phyloP scores from a whole-genome alignment of 2,113 vertebrate species.

The Otus sunia region DNA sequence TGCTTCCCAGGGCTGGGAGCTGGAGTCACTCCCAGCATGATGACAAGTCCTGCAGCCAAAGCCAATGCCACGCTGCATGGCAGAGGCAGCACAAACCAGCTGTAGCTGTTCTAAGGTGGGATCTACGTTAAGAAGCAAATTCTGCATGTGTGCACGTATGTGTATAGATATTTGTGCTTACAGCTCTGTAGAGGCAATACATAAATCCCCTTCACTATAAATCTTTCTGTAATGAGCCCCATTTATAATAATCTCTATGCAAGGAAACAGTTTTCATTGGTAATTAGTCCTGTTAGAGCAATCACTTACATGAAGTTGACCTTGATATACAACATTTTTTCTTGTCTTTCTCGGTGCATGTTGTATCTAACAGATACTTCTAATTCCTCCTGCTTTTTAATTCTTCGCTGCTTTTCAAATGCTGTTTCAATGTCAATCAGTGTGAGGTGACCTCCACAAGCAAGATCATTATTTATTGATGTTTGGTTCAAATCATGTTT shows the following conservation, averaged over 20 bases:
- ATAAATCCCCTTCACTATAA: neutral
- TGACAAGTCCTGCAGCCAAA: neutral
- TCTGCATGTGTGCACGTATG: accelerated
- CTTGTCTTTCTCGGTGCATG: neutral
- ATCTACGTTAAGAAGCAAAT: neutral
- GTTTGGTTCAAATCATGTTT: neutral
- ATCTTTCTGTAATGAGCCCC: neutral
- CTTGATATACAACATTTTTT: neutral
- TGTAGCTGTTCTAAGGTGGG: neutral
- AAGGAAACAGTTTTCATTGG: neutral
- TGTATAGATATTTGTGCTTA: neutral
- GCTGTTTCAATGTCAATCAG: accelerated
- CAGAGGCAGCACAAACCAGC: neutral
- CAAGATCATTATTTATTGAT: neutral
- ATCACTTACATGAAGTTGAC: neutral
- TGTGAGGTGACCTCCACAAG: neutral
- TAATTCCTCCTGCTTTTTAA: neutral
- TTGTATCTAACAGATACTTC: neutral
- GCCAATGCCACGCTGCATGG: accelerated
- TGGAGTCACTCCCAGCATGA: neutral
- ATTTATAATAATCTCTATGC: neutral
- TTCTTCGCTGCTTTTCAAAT: neutral
- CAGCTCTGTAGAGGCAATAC: neutral
- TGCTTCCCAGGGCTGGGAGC: neutral
- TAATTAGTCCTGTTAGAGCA: neutral